A percentile compares a stretch with the other conserved stretches of the same genome.
These are phyloP conservation scores for Troides aeacus DNA, from an alignment of 2,888 invertebrate genomes.

Conservation along the genomic window DNA sequence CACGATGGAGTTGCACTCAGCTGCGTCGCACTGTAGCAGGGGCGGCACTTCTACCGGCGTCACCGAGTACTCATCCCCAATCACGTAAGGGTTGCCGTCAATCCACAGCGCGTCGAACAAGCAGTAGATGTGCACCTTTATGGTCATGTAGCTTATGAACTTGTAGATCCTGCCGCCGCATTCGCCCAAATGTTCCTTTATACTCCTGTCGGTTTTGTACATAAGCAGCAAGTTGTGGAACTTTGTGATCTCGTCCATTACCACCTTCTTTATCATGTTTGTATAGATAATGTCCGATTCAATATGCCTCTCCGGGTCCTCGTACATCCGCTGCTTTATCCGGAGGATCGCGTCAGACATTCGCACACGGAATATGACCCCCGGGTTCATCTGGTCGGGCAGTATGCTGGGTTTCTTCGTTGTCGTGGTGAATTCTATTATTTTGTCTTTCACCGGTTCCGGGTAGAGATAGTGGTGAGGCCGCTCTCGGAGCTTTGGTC, in stretches of 20 bases:
- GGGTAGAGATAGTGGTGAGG: conserved; percentile 72
- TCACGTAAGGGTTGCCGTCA: conserved; percentile 72
- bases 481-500: conserved; percentile 65
- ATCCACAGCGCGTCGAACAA: conserved; percentile 73
- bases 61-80: conserved; percentile 72
- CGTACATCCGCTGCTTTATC: conserved; percentile 73
- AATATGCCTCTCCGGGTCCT: conserved; percentile 70
- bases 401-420: conserved; percentile 64
- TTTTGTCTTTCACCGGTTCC: conserved; percentile 65
- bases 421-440: conserved; percentile 62
- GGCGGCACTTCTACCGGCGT: conserved; percentile 72
- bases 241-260: conserved; percentile 72
- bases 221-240: conserved; percentile 68
- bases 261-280: conserved; percentile 70
- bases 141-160: conserved; percentile 74
- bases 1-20: conserved; percentile 70
- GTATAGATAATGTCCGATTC: conserved; percentile 74
- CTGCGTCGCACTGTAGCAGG: conserved; percentile 69
- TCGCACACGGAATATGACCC: conserved; percentile 68
- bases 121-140: conserved; percentile 73
- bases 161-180: conserved; percentile 73
- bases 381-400: conserved; percentile 73
- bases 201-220: conserved; percentile 72
- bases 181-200: conserved; percentile 71
- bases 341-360: conserved; percentile 73